Conservation (phyloP, 2,797 vertebrate genomes). For the Chrosomus eos region DNA sequence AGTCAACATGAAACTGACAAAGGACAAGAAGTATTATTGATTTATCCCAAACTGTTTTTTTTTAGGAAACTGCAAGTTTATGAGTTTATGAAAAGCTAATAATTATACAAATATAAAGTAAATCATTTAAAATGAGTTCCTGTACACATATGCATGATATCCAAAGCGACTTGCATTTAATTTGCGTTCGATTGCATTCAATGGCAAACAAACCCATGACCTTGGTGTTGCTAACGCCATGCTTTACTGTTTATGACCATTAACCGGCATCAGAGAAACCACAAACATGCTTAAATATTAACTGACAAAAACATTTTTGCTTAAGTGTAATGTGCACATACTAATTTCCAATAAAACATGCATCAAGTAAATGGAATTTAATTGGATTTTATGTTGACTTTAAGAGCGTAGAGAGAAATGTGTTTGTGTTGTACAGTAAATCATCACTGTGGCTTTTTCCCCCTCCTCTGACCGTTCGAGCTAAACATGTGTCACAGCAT, state of each 20-base stretch:
- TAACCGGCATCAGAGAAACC: not conserved
- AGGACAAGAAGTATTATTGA: not conserved
- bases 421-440: slow-evolving; percentile 4
- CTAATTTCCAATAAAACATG: not conserved
- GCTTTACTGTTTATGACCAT: not conserved
- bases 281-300: not conserved
- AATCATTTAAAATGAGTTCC: too few species aligned
- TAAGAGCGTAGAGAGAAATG: slow-evolving; percentile 5
- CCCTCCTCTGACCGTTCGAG: slow-evolving; percentile 31
- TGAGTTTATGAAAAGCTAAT: not conserved
- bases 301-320: not conserved
- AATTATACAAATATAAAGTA: not conserved
- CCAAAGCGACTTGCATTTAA: not conserved
- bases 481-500: slow-evolving; percentile 30
- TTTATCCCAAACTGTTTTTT: not conserved
- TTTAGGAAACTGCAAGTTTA: not conserved
- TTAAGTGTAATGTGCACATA: not conserved
- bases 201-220: not conserved
- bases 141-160: too few species aligned
- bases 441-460: slow-evolving; percentile 25
- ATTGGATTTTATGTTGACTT: not conserved
- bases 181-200: not conserved
- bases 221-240: too few species aligned
- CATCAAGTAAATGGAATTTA: not conserved
- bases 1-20: slow-evolving; percentile 1